These are phyloP conservation scores for Drosophila chauvacae DNA, from an alignment of 1,140 invertebrate genomes.

Conservation along the genomic window DNA sequence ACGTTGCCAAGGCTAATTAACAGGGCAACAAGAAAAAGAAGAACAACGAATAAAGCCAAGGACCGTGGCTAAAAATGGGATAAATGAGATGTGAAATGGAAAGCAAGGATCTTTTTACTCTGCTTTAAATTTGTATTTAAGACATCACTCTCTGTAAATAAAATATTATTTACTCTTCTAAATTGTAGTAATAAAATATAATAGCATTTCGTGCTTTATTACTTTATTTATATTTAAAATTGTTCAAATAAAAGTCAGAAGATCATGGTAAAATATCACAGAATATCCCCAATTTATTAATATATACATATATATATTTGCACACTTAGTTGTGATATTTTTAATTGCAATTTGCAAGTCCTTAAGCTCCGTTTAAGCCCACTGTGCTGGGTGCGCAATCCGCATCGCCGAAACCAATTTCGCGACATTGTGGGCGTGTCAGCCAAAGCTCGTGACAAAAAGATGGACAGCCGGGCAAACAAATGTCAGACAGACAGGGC, in stretches of 20 bases:
- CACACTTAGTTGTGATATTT: not conserved
- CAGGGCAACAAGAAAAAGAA: constrained; percentile 23
- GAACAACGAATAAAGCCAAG: constrained; percentile 3
- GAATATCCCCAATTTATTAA: not conserved
- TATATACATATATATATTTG: not conserved
- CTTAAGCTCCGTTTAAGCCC: not conserved
- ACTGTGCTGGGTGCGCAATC: constrained; percentile 46
- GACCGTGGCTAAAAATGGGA: constrained; percentile 5
- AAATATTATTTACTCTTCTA: not conserved
- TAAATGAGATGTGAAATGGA: not conserved
- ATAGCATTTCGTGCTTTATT: too few relatives aligned
- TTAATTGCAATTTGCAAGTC: not conserved
- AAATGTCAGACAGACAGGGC: constrained; percentile 67
- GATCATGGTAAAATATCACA: accelerated
- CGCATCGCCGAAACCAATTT: constrained; percentile 60
- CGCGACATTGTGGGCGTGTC: constrained; percentile 69
- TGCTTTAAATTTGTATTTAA: too few relatives aligned
- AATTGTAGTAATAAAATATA: not conserved
- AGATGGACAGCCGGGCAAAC: constrained; percentile 74
- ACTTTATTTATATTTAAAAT: not conserved
- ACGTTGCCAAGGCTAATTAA: constrained; percentile 69
- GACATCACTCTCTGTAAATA: not conserved
- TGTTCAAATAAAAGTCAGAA: not conserved
- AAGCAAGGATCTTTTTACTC: not conserved
- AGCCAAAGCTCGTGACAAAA: constrained; percentile 69